These are phyloP conservation scores for Diachasmimorpha longicaudata DNA, from an alignment of 1,140 invertebrate genomes.

Conservation along the genomic window DNA sequence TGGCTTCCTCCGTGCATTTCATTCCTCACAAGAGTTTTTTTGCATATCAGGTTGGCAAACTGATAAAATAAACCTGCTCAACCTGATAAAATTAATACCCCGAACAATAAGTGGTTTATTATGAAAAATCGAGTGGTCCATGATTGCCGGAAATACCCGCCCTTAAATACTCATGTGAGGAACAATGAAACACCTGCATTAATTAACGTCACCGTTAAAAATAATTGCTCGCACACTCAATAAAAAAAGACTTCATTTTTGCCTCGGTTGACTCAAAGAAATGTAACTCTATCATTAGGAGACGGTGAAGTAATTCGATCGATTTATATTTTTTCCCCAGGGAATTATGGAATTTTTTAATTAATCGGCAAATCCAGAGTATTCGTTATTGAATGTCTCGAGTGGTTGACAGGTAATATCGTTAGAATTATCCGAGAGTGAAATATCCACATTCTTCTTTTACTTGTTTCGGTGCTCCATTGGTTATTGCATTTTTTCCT, in stretches of 20 bases:
- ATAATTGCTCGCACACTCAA: slow-evolving; percentile 26
- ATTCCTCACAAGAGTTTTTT: too few relatives aligned
- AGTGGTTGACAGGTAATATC: background rate
- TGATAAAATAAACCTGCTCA: too few relatives aligned
- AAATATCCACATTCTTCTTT: slow-evolving; percentile 14
- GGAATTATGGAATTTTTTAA: background rate
- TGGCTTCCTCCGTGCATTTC: too few relatives aligned
- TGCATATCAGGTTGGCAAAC: too few relatives aligned
- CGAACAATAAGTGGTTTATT: background rate
- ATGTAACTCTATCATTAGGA: background rate
- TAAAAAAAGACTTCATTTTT: background rate
- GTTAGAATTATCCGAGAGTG: slow-evolving; percentile 18
- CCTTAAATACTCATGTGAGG: background rate
- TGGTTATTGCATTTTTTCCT: background rate
- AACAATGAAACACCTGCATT: slow-evolving; percentile 31
- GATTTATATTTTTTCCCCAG: background rate
- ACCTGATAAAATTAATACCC: background rate
- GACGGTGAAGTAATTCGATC: background rate
- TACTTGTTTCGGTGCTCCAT: background rate
- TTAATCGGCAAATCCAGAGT: slow-evolving; percentile 6
- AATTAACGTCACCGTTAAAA: slow-evolving; percentile 36
- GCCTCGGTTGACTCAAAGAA: background rate
- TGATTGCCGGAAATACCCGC: slow-evolving; percentile 5
- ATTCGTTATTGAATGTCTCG: background rate
- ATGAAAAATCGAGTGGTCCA: slow-evolving; percentile 39